phyloP scores from a whole-genome alignment of 2,888 invertebrate species.

The Dolichomitus sp. region DNA sequence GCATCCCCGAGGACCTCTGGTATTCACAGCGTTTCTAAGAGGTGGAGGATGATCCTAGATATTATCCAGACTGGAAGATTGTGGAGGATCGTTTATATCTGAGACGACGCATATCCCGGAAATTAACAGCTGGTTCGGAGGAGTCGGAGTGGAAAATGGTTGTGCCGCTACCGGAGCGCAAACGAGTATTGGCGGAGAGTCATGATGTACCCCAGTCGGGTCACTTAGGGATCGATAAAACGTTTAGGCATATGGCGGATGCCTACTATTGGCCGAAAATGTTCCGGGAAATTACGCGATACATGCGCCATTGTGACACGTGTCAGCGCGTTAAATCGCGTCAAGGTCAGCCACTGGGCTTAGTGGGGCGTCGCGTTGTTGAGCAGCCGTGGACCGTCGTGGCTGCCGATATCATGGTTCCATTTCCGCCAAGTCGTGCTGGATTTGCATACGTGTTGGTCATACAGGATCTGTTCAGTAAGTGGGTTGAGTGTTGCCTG shows the following conservation, averaged over 20 bases:
- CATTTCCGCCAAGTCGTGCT: constrained; percentile 53
- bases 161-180: constrained; percentile 51
- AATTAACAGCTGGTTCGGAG: not conserved
- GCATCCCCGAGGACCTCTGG: constrained; percentile 32
- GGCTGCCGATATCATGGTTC: not conserved
- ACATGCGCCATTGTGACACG: constrained; percentile 63
- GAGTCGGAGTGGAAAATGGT: constrained; percentile 64
- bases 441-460: constrained; percentile 1
- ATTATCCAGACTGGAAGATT: constrained; percentile 50
- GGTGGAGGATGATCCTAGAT: constrained; percentile 7
- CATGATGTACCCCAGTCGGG: constrained; percentile 62
- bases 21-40: constrained; percentile 43
- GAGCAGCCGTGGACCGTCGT: constrained; percentile 64
- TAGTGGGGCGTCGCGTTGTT: constrained; percentile 55
- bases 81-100: not conserved
- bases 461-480: not conserved
- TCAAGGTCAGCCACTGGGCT: constrained; percentile 44
- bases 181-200: constrained; percentile 38
- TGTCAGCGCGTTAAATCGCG: constrained; percentile 67
- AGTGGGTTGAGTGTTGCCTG: not conserved
- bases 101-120: not conserved
- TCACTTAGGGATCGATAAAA: constrained; percentile 69
- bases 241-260: constrained; percentile 10
- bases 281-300: constrained; percentile 55
- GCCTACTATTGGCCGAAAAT: constrained; percentile 70